These are phyloP conservation scores for Miltochrista miniata DNA, from an alignment of 2,888 invertebrate genomes.

Conservation along the genomic window DNA sequence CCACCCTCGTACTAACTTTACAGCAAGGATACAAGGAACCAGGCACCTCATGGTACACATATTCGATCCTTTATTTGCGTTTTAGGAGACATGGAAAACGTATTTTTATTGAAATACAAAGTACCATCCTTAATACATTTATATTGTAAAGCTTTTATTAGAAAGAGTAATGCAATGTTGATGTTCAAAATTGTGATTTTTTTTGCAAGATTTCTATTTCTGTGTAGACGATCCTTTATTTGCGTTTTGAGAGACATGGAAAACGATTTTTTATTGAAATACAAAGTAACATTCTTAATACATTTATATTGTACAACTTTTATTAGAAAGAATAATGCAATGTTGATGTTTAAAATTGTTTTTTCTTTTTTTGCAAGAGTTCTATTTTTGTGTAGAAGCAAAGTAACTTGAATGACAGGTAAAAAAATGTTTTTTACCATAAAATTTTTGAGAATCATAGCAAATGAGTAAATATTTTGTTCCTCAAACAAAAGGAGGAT, in stretches of 20 bases:
- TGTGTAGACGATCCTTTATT: too few species aligned
- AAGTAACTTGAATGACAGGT: too few species aligned
- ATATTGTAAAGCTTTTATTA: neutral
- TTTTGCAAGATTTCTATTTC: too few species aligned
- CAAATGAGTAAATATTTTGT: constrained; percentile 14
- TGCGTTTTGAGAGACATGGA: too few species aligned
- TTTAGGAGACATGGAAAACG: constrained; percentile 7
- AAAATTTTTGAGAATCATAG: constrained; percentile 3
- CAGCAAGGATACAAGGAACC: constrained; percentile 5
- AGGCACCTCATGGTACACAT: constrained; percentile 24
- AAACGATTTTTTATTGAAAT: constrained; percentile 8
- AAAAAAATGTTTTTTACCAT: constrained; percentile 7
- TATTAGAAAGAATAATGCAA: neutral
- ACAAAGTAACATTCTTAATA: neutral
- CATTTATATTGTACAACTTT: constrained; percentile 1
- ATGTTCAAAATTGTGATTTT: too few species aligned
- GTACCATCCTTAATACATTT: constrained; percentile 1
- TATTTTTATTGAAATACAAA: constrained; percentile 6
- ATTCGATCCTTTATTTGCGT: constrained; percentile 24
- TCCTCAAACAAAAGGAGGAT: constrained; percentile 26
- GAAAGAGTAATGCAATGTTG: neutral
- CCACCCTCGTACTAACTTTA: constrained; percentile 23
- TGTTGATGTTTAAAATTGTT: neutral
- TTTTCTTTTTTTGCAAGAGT: too few species aligned
- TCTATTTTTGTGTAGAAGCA: too few species aligned